Base-by-base conservation (phyloP, 1,140 invertebrate genomes). In the Neodiprion pinetum region DNA sequence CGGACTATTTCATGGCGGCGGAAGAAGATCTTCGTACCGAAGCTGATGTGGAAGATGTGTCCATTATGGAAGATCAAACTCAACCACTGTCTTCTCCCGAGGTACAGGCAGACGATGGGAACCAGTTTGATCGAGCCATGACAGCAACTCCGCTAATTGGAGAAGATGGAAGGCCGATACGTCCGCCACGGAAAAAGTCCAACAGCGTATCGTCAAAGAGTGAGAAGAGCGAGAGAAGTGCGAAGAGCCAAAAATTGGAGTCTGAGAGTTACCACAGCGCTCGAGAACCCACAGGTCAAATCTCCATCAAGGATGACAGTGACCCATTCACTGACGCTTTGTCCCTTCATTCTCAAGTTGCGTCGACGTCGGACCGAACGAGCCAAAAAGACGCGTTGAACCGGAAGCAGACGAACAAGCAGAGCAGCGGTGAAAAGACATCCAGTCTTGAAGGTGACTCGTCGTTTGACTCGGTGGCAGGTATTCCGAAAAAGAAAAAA, bases 1-100 rank as follows among this genome's bases (percentile, higher is more conserved):
- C 94, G 9, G 94, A 96, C 79, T 95, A 95, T 78, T 96, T 95
- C 80, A 88, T 90, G 0, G 89, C 91, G 21, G 92, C 92, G 1
- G 94, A 95, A 85, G 94, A 95, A 82, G 95, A 96, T 85, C 88
- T 94, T 74, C 90, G 94, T 73, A 96, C 95, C 1, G 95, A 96
- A 88, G 95, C 94, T 0, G 95, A 95, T 77, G 88, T 96, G 65
- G 95, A 96, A 84, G 95, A 96, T 82, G 93, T 96, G 70, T 95
- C 94, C 11, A 91, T 92, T 11, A 92, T 95, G 71, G 93, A 93
- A 61, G 93, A 93, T 80, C 92, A 93, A 83, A 89, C 89, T 77
- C 83, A 87, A 40, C 80, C 84, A 10, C 84, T 85, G 74, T 82
- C 85, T 12, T 90, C 90, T 53, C 28, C 80, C 72, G 70, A 50